phyloP scores from a whole-genome alignment of 2,888 invertebrate species.

The Dryobota labecula region DNA sequence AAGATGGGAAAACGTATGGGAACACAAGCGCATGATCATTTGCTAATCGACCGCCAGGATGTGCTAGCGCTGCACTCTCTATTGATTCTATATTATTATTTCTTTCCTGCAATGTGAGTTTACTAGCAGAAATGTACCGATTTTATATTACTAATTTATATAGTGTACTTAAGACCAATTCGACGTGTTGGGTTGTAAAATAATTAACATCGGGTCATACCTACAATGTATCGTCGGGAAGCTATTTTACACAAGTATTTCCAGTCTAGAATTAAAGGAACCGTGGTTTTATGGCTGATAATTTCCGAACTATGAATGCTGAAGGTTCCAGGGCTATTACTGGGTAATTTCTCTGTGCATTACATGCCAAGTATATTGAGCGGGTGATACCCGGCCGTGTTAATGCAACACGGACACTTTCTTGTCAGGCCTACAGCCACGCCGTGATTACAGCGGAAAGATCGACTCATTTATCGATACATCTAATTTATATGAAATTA shows the following conservation, averaged over 20 bases:
- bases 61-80: conserved; percentile 56
- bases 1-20: conserved; percentile 80
- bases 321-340: conserved; percentile 86
- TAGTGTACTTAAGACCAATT: conserved; percentile 49
- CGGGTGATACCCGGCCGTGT: conserved; percentile 81
- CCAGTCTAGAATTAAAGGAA: conserved; percentile 85
- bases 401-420: conserved; percentile 86
- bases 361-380: conserved; percentile 83
- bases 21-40: conserved; percentile 77
- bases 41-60: conserved; percentile 72
- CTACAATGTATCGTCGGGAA: conserved; percentile 75
- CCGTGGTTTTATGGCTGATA: conserved; percentile 87
- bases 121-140: conserved; percentile 52
- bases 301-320: conserved; percentile 89
- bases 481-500: conserved; percentile 68
- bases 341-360: conserved; percentile 85
- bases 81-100: conserved; percentile 66
- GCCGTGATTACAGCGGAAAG: conserved; percentile 77
- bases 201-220: conserved; percentile 70
- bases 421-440: conserved; percentile 75
- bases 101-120: conserved; percentile 44
- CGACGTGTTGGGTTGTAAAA: conserved; percentile 67
- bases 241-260: conserved; percentile 81
- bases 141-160: conserved; percentile 59
- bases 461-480: conserved; percentile 69